Evolutionary conservation across 1,140 invertebrate genomes (phyloP).

Genomic region (Harlomillsia oculata): DNA sequence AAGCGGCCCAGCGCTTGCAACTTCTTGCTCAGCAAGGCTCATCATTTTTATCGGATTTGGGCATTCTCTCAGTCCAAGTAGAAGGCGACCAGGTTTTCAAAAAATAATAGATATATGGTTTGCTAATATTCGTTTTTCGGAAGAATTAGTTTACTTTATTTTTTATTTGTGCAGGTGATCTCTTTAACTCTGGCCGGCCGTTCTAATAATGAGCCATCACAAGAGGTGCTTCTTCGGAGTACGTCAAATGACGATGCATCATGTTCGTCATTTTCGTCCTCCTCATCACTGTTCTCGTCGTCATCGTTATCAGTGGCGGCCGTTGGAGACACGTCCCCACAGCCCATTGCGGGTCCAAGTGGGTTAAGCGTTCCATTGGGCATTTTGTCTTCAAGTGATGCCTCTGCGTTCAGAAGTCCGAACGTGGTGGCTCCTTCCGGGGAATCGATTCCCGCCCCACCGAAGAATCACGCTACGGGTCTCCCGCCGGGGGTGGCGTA

Average conservation of each 20-base stretch:
- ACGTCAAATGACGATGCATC: conserved; percentile 38
- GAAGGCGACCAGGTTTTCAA: conserved; percentile 76
- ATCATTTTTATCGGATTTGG: conserved; percentile 72
- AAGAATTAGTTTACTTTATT: neutral
- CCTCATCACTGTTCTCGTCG: neutral
- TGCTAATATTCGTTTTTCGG: neutral
- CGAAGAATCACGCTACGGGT: conserved; percentile 26
- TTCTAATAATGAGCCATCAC: conserved; percentile 56
- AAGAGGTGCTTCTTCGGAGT: conserved; percentile 61
- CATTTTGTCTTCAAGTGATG: conserved; percentile 19
- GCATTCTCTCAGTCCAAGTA: conserved; percentile 89
- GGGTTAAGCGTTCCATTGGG: conserved; percentile 32
- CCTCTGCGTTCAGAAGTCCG: conserved; percentile 53
- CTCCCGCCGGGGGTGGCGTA: conserved; percentile 47
- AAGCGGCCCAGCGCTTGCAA: conserved; percentile 78
- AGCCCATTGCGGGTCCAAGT: conserved; percentile 19
- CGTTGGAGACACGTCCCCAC: neutral
- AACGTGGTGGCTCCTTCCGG: conserved; percentile 55
- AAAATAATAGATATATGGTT: neutral
- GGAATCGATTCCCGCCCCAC: conserved; percentile 46
- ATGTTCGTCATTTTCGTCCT: conserved; percentile 27
- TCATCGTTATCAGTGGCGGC: conserved; percentile 14
- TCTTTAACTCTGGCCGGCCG: conserved; percentile 71
- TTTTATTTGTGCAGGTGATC: conserved; percentile 50
- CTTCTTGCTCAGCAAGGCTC: conserved; percentile 79